These are phyloP conservation scores for Chaetodon auriga DNA, from an alignment of 2,113 vertebrate species.

Conservation along the genomic window DNA sequence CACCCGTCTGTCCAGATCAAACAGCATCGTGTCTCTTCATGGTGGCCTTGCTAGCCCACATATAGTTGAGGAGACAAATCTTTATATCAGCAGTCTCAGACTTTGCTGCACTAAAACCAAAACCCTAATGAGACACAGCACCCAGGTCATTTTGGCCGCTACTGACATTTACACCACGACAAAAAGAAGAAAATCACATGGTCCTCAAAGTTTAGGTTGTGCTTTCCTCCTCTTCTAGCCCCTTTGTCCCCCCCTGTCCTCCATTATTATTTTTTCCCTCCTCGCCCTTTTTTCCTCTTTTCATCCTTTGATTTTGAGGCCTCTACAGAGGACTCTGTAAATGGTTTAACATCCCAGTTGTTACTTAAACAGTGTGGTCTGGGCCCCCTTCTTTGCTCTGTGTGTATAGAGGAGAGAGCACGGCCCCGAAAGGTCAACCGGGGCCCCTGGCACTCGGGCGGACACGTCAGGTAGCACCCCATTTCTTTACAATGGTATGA, in stretches of 20 bases:
- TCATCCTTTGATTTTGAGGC: slow-evolving; percentile 75
- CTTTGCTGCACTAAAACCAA: slow-evolving; percentile 1
- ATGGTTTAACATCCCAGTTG: slow-evolving; percentile 85
- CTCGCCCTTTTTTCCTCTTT: slow-evolving; percentile 40
- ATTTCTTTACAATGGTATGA: slow-evolving; percentile 87
- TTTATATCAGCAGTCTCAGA: slow-evolving; percentile 20
- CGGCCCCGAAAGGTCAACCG: slow-evolving; percentile 85
- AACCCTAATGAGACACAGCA: slow-evolving; percentile 16
- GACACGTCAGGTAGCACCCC: slow-evolving; percentile 84
- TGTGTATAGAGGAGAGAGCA: slow-evolving; percentile 85
- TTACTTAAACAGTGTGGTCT: slow-evolving; percentile 85
- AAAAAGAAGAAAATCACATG: slow-evolving; percentile 35
- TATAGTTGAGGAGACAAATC: background rate
- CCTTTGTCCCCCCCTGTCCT: slow-evolving; percentile 62
- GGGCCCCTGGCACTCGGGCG: slow-evolving; percentile 83
- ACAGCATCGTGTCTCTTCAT: background rate
- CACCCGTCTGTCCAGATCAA: background rate
- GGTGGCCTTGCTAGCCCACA: slow-evolving; percentile 14
- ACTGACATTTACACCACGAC: background rate
- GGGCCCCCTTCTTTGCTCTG: slow-evolving; percentile 83
- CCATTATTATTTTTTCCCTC: slow-evolving; percentile 43
- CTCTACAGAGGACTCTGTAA: slow-evolving; percentile 77
- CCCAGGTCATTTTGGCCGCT: background rate
- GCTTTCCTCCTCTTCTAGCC: slow-evolving; percentile 78
- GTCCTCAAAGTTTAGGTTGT: slow-evolving; percentile 87